Evolutionary conservation across 2,888 invertebrate genomes (phyloP).

Genomic region (Phorcus lineatus): DNA sequence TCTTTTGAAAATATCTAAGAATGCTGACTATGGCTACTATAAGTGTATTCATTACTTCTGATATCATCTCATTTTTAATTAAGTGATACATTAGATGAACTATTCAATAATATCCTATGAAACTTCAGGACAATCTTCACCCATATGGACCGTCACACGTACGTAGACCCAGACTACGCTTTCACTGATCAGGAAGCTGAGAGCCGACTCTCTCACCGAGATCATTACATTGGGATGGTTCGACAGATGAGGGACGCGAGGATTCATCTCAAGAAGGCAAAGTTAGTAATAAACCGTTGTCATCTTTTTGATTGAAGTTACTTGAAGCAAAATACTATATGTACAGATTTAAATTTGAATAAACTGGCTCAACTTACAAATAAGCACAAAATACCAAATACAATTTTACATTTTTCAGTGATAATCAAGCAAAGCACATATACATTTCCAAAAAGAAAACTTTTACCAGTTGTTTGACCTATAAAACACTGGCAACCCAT

Average conservation of each 20-base stretch:
- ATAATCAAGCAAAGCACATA: too few species aligned
- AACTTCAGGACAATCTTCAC: slow-evolving; percentile 73
- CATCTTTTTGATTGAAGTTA: too few species aligned
- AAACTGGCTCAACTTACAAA: too few species aligned
- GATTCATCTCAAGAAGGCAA: slow-evolving; percentile 54
- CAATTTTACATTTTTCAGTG: background rate
- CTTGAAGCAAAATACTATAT: too few species aligned
- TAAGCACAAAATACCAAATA: background rate
- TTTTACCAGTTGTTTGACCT: too few species aligned
- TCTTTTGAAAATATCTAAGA: too few species aligned
- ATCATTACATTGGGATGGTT: slow-evolving; percentile 66
- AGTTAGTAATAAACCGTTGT: slow-evolving; percentile 43
- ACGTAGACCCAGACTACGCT: slow-evolving; percentile 74
- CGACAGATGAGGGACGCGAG: slow-evolving; percentile 63
- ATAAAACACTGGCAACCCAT: too few species aligned
- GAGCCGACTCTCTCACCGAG: slow-evolving; percentile 59
- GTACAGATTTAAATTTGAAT: too few species aligned
- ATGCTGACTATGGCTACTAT: too few species aligned
- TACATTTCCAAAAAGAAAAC: too few species aligned
- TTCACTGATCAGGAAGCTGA: slow-evolving; percentile 68
- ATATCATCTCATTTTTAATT: too few species aligned
- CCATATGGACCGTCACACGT: slow-evolving; percentile 67
- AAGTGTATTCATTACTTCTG: too few species aligned
- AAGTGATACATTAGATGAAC: background rate
- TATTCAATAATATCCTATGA: background rate